Conservation (phyloP, 2,888 invertebrate species). For the Drepanosiphum platanoidis region DNA sequence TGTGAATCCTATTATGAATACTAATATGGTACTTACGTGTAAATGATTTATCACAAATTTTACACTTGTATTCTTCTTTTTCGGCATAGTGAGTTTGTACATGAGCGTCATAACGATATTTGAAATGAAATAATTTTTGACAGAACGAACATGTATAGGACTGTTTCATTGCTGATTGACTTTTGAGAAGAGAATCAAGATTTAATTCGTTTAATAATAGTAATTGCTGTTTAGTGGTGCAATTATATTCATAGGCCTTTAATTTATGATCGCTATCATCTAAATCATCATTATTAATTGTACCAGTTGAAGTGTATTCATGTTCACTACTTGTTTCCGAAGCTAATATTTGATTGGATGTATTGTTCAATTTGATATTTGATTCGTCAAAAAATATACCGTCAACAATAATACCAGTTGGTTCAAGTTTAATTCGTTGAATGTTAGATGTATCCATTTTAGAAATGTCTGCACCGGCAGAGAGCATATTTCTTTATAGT, state of each 20-base stretch:
- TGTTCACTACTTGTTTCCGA: not conserved
- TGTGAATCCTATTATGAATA: slow-evolving; percentile 56
- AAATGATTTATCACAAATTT: slow-evolving; percentile 67
- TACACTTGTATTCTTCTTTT: slow-evolving; percentile 67
- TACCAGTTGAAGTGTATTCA: not conserved
- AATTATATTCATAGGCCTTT: slow-evolving; percentile 61
- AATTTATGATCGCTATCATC: not conserved
- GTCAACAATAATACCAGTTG: slow-evolving; percentile 2
- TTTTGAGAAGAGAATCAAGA: slow-evolving; percentile 68
- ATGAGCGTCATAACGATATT: slow-evolving; percentile 69
- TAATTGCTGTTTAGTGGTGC: slow-evolving; percentile 64
- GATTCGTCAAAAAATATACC: slow-evolving; percentile 27
- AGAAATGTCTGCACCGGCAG: slow-evolving; percentile 8
- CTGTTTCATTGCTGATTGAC: slow-evolving; percentile 67
- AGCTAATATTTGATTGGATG: not conserved
- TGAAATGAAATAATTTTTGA: slow-evolving; percentile 69
- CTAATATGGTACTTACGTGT: slow-evolving; percentile 61
- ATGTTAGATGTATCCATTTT: not conserved
- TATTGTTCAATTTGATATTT: slow-evolving; percentile 18
- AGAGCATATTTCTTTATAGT: slow-evolving; percentile 12
- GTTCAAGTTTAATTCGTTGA: slow-evolving; percentile 26
- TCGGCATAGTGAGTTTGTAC: slow-evolving; percentile 67
- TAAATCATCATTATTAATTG: not conserved
- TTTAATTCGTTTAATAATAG: slow-evolving; percentile 65
- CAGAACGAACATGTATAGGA: slow-evolving; percentile 67